Conservation (phyloP, 1,140 invertebrate species). For the Bombyx mandarina region DNA sequence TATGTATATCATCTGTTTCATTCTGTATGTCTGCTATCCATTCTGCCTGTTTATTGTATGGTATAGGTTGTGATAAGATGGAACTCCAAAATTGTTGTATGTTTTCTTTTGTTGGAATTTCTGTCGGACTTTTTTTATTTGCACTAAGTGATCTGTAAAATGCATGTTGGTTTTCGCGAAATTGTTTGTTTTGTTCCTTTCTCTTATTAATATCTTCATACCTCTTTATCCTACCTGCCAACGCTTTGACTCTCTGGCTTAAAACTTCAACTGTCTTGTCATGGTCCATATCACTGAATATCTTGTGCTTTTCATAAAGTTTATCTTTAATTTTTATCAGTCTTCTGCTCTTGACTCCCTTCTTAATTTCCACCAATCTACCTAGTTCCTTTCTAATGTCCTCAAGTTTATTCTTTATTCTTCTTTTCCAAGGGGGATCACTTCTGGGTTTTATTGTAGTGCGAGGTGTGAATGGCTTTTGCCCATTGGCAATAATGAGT, state of each 20-base stretch:
- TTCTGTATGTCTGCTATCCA: conserved; percentile 15
- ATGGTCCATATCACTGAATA: conserved; percentile 6
- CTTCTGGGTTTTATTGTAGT: conserved; percentile 3
- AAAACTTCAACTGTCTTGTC: conserved; percentile 8
- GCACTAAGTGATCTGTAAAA: conserved; percentile 2
- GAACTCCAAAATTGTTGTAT: conserved; percentile 12
- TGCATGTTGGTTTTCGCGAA: conserved; percentile 13
- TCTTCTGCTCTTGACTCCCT: conserved; percentile 9
- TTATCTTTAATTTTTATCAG: conserved; percentile 8
- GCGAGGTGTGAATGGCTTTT: conserved; percentile 10
- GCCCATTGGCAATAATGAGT: conserved; percentile 10
- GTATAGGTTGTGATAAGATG: conserved; percentile 9
- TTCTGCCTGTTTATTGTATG: conserved; percentile 14
- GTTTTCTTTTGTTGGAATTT: conserved; percentile 9
- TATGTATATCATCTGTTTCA: not conserved
- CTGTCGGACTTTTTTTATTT: conserved; percentile 2
- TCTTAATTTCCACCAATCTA: conserved; percentile 11
- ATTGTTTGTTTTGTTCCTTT: conserved; percentile 11
- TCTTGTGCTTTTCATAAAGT: conserved; percentile 11
- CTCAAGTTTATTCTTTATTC: conserved; percentile 11
- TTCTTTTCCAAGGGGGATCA: conserved; percentile 11
- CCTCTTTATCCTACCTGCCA: conserved; percentile 11
- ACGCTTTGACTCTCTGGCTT: conserved; percentile 7
- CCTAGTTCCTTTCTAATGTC: conserved; percentile 13
- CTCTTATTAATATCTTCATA: conserved; percentile 12